Conservation (phyloP, 1,140 invertebrate genomes). For the Holcopasites calliopsidis region DNA sequence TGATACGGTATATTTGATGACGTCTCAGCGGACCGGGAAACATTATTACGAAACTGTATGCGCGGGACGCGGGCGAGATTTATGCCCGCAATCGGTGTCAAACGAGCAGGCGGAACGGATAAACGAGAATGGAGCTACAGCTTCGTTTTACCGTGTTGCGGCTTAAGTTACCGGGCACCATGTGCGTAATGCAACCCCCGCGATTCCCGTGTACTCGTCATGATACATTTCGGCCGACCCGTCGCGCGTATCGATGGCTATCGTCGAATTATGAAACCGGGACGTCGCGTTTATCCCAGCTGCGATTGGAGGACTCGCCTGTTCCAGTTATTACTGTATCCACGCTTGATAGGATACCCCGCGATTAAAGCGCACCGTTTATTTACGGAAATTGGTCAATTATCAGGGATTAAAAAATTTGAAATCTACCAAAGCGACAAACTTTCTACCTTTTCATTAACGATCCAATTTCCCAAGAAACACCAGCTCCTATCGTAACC, state of each 20-base stretch:
- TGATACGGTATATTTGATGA: conserved; percentile 39
- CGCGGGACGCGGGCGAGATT: conserved; percentile 62
- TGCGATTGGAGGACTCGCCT: not conserved
- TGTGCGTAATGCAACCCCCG: conserved; percentile 43
- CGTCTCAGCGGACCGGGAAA: conserved; percentile 51
- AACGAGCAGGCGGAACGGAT: conserved; percentile 54
- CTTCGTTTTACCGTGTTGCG: conserved; percentile 66
- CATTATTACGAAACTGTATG: conserved; percentile 67
- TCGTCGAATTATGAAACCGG: conserved; percentile 10
- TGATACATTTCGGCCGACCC: not conserved
- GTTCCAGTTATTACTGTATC: not conserved
- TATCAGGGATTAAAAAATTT: too few relatives aligned
- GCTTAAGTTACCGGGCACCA: conserved; percentile 63
- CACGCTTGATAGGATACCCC: too few relatives aligned
- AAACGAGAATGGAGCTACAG: conserved; percentile 64
- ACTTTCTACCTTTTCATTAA: too few relatives aligned
- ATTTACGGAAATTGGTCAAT: too few relatives aligned
- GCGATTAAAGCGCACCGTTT: too few relatives aligned
- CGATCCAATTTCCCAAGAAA: too few relatives aligned
- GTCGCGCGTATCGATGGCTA: not conserved
- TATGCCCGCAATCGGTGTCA: conserved; percentile 65
- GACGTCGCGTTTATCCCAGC: not conserved
- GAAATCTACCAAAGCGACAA: too few relatives aligned
- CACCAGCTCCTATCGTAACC: too few relatives aligned
- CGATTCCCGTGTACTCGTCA: not conserved